Percentiles rank a stretch among this genome's conserved stretches.
These are phyloP conservation scores for Cygnus olor DNA, from an alignment of 2,797 vertebrate species.

Conservation along the genomic window DNA sequence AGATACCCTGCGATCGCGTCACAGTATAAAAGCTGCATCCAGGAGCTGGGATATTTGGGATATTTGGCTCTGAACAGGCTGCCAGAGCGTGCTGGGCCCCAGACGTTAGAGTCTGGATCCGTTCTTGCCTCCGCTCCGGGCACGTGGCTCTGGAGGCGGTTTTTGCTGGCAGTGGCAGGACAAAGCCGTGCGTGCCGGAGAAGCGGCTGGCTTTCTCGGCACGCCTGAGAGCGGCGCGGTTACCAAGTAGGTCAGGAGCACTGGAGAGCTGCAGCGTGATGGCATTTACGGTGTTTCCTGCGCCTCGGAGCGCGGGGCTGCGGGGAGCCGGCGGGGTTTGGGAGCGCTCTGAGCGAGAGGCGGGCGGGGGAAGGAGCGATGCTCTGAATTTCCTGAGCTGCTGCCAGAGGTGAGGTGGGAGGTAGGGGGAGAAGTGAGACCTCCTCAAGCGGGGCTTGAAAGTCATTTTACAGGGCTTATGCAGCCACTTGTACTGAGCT, in stretches of 20 bases:
- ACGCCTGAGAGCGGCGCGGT: neutral
- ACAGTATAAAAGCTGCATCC: neutral
- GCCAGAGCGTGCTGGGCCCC: neutral
- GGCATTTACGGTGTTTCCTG: neutral
- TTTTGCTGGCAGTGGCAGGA: neutral
- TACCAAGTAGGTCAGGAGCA: conserved; percentile 33
- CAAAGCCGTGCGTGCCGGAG: neutral
- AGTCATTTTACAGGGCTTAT: neutral
- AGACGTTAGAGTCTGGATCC: neutral
- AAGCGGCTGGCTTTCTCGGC: neutral
- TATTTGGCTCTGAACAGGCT: neutral
- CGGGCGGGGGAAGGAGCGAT: neutral
- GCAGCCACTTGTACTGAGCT: neutral
- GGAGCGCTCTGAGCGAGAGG: neutral
- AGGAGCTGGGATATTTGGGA: neutral
- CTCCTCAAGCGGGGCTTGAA: neutral
- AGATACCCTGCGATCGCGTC: neutral
- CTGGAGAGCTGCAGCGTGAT: neutral
- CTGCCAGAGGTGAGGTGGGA: neutral
- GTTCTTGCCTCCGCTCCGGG: neutral
- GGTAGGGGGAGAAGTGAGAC: neutral
- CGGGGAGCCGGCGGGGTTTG: neutral
- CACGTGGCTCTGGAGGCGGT: rapidly evolving
- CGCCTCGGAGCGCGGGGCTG: rapidly evolving
- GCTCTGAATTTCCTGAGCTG: neutral